Conservation (phyloP, 2,113 vertebrate species). For the Anoura caudifer region DNA sequence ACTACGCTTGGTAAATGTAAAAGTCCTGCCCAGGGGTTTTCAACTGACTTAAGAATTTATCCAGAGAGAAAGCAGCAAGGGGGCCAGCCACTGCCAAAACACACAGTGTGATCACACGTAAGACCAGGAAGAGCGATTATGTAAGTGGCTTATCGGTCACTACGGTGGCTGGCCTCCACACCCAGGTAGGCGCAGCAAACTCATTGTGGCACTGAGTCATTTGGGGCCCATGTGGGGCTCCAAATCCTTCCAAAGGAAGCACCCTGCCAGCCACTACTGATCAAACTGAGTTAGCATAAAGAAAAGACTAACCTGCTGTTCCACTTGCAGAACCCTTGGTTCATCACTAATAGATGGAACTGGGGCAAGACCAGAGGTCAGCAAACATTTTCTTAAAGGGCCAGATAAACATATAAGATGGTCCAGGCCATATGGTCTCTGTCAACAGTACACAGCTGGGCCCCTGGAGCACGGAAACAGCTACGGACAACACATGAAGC, state of each 20-base stretch:
- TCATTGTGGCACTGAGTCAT: not conserved
- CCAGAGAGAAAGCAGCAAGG: not conserved
- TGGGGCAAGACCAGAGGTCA: not conserved
- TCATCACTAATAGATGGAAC: not conserved
- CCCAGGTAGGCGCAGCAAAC: not conserved
- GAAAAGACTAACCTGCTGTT: not conserved
- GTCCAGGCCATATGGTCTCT: not conserved
- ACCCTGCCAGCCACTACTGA: not conserved
- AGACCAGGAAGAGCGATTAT: not conserved
- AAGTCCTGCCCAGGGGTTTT: not conserved
- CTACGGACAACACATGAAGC: no score
- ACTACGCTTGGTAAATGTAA: not conserved
- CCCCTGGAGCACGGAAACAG: not conserved
- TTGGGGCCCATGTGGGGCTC: not conserved
- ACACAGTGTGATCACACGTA: not conserved
- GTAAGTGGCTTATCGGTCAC: not conserved
- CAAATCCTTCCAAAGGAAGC: not conserved
- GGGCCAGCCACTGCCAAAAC: not conserved
- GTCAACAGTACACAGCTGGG: not conserved
- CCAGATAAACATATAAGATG: not conserved
- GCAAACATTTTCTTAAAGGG: not conserved
- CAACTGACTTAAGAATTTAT: not conserved
- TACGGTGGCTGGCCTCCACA: no score
- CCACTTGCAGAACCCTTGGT: not conserved
- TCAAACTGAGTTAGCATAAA: not conserved